phyloP scores from a whole-genome alignment of 2,888 invertebrate species.

The Pammene aurita region DNA sequence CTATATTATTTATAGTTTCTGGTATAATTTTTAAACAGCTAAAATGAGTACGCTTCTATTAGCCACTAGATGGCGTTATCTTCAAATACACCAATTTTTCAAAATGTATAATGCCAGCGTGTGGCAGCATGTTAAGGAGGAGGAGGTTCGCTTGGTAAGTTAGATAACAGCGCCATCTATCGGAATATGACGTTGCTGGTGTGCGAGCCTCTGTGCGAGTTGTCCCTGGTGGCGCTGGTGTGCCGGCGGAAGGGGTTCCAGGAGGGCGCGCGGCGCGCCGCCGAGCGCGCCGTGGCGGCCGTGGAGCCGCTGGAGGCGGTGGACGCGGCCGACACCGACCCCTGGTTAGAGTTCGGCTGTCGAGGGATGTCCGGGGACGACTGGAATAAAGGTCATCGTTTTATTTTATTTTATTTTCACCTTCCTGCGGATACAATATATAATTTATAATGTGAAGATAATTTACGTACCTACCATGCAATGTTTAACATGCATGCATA shows the following conservation, averaged over 20 bases:
- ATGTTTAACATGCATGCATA: no score
- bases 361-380: constrained; percentile 64
- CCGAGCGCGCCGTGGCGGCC: constrained; percentile 65
- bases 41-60: no score
- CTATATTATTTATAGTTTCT: no score
- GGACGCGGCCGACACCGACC: constrained; percentile 78
- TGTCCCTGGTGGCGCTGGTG: constrained; percentile 78
- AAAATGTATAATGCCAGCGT: no score
- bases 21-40: no score
- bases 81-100: background rate
- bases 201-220: constrained; percentile 73
- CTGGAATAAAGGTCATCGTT: constrained; percentile 42
- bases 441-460: no score
- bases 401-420: no score
- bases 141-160: no score
- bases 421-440: no score
- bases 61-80: background rate
- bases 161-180: constrained; percentile 52
- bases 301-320: constrained; percentile 73
- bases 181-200: constrained; percentile 84
- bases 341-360: constrained; percentile 70
- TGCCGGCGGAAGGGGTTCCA: constrained; percentile 90
- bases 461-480: no score
- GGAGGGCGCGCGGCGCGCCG: constrained; percentile 79
- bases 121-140: no score